phyloP scores from a whole-genome alignment of 2,888 invertebrate species.

The Petrophora chlorosata region DNA sequence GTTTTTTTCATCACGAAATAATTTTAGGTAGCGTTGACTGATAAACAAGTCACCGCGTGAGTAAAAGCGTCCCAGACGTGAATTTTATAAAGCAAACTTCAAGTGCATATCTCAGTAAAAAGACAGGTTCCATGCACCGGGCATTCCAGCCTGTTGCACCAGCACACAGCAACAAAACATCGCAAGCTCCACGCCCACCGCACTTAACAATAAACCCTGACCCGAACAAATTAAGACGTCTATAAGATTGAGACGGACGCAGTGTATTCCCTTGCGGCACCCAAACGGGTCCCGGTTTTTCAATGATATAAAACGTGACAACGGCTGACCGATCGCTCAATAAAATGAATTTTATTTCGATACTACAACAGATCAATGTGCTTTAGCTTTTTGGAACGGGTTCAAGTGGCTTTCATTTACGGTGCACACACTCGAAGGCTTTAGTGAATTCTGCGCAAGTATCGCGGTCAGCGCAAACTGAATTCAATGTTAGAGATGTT shows the following conservation, averaged over 20 bases:
- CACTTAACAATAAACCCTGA: conserved; percentile 56
- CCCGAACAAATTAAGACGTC: conserved; percentile 56
- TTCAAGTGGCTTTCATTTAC: conserved; percentile 60
- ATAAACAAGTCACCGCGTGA: conserved; percentile 35
- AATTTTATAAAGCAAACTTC: conserved; percentile 68
- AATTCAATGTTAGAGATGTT: conserved; percentile 50
- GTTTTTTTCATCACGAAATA: background rate
- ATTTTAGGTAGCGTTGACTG: conserved; percentile 6
- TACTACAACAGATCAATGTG: conserved; percentile 73
- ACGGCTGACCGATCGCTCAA: conserved; percentile 69
- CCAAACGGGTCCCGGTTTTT: conserved; percentile 57
- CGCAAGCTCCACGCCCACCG: conserved; percentile 42
- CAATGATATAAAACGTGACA: conserved; percentile 76
- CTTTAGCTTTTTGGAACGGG: conserved; percentile 57
- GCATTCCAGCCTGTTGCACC: conserved; percentile 68
- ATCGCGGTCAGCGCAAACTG: conserved; percentile 50
- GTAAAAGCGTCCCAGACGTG: conserved; percentile 55
- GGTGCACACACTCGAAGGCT: conserved; percentile 56
- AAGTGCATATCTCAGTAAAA: conserved; percentile 64
- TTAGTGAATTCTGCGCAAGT: conserved; percentile 57
- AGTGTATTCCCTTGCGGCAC: conserved; percentile 59
- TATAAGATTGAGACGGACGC: conserved; percentile 45
- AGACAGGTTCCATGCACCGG: conserved; percentile 76
- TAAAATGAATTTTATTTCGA: conserved; percentile 78
- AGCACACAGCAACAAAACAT: conserved; percentile 38